Percentiles rank a stretch among this genome's conserved stretches.
Conservation (phyloP, 2,797 vertebrate species). For the Anguilla marmorata region DNA sequence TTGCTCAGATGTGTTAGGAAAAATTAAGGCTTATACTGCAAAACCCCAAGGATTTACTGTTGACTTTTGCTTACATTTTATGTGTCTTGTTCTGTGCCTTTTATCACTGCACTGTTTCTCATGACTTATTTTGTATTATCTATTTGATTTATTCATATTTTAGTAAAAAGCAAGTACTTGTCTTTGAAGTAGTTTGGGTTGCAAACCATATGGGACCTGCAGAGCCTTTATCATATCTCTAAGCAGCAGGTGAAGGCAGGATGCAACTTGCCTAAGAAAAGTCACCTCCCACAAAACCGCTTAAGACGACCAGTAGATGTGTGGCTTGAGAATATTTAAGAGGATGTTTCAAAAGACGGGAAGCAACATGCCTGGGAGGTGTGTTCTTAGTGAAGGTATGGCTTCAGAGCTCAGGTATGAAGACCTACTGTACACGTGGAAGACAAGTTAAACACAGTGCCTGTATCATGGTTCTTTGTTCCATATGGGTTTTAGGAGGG, state of each 20-base stretch:
- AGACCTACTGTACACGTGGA: neutral
- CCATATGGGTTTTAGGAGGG: neutral
- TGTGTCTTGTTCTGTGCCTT: neutral
- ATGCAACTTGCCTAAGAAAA: slow-evolving; percentile 9
- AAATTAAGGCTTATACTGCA: neutral
- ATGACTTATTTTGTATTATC: neutral
- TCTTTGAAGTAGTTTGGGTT: neutral
- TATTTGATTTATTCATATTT: neutral
- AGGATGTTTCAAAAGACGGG: neutral
- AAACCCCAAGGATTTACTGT: neutral
- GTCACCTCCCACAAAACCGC: neutral
- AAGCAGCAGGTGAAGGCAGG: slow-evolving; percentile 3
- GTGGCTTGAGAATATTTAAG: neutral
- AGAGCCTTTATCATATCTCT: neutral
- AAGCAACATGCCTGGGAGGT: neutral
- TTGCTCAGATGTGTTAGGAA: neutral
- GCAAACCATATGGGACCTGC: neutral
- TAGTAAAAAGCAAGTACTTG: neutral
- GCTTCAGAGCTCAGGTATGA: neutral
- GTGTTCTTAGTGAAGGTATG: neutral
- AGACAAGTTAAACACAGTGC: neutral
- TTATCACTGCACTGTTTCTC: neutral
- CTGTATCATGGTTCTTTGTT: neutral
- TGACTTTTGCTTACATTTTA: neutral
- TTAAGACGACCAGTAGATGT: neutral